Evolutionary conservation across 2,888 invertebrate genomes (phyloP).

Genomic region (Apoda limacodes): DNA sequence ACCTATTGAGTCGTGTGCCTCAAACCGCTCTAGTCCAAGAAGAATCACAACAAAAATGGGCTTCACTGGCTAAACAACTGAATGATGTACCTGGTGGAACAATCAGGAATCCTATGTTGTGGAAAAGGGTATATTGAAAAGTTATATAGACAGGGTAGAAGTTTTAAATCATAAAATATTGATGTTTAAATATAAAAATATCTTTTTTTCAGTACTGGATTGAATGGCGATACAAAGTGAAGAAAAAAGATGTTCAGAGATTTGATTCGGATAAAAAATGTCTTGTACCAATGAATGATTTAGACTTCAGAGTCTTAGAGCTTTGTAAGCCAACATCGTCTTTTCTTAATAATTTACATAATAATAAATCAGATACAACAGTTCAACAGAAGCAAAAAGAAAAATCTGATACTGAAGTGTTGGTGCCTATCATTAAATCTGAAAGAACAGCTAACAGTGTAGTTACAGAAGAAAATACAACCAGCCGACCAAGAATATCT

Average conservation of each 20-base stretch:
- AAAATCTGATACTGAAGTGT: slow-evolving; percentile 28
- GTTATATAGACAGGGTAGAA: neutral
- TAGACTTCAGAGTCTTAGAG: slow-evolving; percentile 48
- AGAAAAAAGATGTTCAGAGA: slow-evolving; percentile 45
- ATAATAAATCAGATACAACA: too few relatives aligned
- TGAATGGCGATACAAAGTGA: slow-evolving; percentile 55
- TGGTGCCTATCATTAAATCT: too few relatives aligned
- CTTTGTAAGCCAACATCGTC: slow-evolving; percentile 35
- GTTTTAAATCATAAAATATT: too few relatives aligned
- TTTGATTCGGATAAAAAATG: slow-evolving; percentile 33
- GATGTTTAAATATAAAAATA: neutral
- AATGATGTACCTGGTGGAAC: slow-evolving; percentile 44
- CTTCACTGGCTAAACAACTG: slow-evolving; percentile 40
- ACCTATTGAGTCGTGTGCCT: slow-evolving; percentile 40
- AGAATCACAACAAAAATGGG: slow-evolving; percentile 44
- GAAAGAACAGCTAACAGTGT: slow-evolving; percentile 16
- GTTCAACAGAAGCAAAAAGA: slow-evolving; percentile 36
- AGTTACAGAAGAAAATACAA: slow-evolving; percentile 15
- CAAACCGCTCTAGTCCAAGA: slow-evolving; percentile 39
- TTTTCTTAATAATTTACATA: too few relatives aligned
- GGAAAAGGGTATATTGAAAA: slow-evolving; percentile 47
- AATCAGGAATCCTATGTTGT: slow-evolving; percentile 44
- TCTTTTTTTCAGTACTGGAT: slow-evolving; percentile 48
- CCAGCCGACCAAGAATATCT: slow-evolving; percentile 10
- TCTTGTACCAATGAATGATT: slow-evolving; percentile 44